phyloP scores from a whole-genome alignment of 2,888 invertebrate genomes.

The Branchellion lobata region DNA sequence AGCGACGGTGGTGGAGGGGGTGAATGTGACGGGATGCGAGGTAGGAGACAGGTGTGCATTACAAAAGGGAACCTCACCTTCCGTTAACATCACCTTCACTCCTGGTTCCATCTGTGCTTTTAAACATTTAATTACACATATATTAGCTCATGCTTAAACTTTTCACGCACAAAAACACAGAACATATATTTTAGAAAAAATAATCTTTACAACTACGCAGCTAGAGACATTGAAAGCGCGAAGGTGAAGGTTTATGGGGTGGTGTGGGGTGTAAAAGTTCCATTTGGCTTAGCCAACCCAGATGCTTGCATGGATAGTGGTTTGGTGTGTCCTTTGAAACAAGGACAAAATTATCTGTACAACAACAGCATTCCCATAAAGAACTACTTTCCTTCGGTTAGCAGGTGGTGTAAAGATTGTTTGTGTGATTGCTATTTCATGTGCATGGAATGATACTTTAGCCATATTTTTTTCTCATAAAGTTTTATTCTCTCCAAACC shows the following conservation, averaged over 20 bases:
- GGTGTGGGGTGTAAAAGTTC: not conserved
- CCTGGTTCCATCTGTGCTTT: not conserved
- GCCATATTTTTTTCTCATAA: too few relatives aligned
- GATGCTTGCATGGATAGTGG: slow-evolving; percentile 1
- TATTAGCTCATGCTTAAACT: not conserved
- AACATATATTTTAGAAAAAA: too few relatives aligned
- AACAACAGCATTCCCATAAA: not conserved
- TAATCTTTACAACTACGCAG: not conserved
- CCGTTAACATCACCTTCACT: slow-evolving; percentile 2
- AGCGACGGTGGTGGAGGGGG: not conserved
- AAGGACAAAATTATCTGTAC: not conserved
- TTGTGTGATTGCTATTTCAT: too few relatives aligned
- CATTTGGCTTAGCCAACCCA: not conserved
- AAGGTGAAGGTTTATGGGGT: not conserved
- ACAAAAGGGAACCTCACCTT: not conserved
- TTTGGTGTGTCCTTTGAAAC: not conserved
- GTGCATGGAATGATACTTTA: too few relatives aligned
- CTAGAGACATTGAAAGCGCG: not conserved
- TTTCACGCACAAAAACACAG: not conserved
- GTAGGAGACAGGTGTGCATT: not conserved
- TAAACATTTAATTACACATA: not conserved
- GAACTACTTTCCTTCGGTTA: slow-evolving; percentile 17
- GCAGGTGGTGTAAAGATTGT: not conserved
- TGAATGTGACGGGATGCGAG: not conserved
- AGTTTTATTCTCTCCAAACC: too few relatives aligned